Evolutionary conservation across 2,113 vertebrate genomes (phyloP), one percentile per base, ranked within the genome.

Genomic region (Anguilla rostrata): DNA sequence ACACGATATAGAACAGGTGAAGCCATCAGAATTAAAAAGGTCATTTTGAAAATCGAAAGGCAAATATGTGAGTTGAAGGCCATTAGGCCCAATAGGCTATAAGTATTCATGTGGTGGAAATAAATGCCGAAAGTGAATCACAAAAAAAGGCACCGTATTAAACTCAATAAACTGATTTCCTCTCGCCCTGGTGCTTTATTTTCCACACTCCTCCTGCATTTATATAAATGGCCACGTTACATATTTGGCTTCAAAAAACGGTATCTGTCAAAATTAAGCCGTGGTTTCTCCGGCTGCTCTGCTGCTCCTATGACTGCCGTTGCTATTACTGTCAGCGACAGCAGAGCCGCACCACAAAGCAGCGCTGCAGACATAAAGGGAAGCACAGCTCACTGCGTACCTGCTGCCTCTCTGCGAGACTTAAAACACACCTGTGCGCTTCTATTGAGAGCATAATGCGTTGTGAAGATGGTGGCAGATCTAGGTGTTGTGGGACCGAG

Each of bases 91-190:
- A 91, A 80, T 12, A 90, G 87, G 89, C 91, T 89, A 94, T 96
- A 95, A 95, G 94, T 95, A 96, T 96, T 95, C 95, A 95, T 94
- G 90, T 81, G 84, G 89, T 75, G 91, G 89, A 91, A 91, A 94
- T 94, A 94, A 95, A 94, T 93, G 91, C 92, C 92, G 94, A 95
- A 93, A 94, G 92, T 91, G 93, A 94, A 93, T 86, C 86, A 88
- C 90, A 89, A 88, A 89, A 91, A 91, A 89, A 91, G 88, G 91
- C 90, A 85, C 90, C 88, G 91, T 93, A 95, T 95, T 94, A 95
- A 92, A 95, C 93, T 94, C 83, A 87, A 93, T 92, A 87, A 94
- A 93, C 88, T 91, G 91, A 94, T 94, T 94, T 95, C 89, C 90
- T 91, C 90, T 92, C 91, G 91, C 92, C 90, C 88, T 86, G 89